Evolutionary conservation across 2,888 invertebrate genomes (phyloP), one percentile per base, ranked within the genome.

Genomic region (Oxyscelio sp.): DNA sequence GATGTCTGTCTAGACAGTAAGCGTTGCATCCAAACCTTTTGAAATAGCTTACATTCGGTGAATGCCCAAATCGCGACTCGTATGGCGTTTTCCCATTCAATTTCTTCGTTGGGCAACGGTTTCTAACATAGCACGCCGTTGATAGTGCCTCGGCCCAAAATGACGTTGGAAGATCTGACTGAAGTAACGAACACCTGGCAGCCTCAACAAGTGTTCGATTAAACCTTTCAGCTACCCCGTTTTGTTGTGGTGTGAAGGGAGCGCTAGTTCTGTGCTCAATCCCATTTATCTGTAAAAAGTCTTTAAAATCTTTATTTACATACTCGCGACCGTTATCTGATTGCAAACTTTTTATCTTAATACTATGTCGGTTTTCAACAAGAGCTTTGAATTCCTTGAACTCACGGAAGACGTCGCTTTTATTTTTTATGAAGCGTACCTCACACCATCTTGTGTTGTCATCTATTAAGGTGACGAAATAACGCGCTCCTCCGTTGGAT

Each of bases 71-170:
- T n/a, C n/a, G n/a, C n/a, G n/a, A n/a, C n/a, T n/a, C n/a, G n/a
- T n/a, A n/a, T n/a, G n/a, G n/a, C n/a, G n/a, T n/a, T n/a, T n/a
- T n/a, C n/a, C n/a, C n/a, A n/a, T n/a, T n/a, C n/a, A n/a, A n/a
- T n/a, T n/a, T n/a, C n/a, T n/a, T n/a, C n/a, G n/a, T n/a, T n/a
- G n/a, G n/a, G n/a, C n/a, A n/a, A n/a, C n/a, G n/a, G n/a, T n/a
- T n/a, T 13, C 83, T 78, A 2, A 89, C 50, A 58, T 90, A 90
- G 13, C 86, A 84, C 3, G 90, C 86, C 3, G 87, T 89, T 5
- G 77, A 75, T 2, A 90, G 71, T 0, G 91, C 91, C 66, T 92
- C 91, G 1, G 85, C 88, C 91, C 91, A 92, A 27, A 91, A 87
- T 5, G 48, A 59, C 5, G 85, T 43, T 11, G 85, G 82, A 4